A percentile compares a stretch with the other conserved stretches of the same genome.
Conservation (phyloP, 2,797 vertebrate genomes). For the Artibeus lituratus region DNA sequence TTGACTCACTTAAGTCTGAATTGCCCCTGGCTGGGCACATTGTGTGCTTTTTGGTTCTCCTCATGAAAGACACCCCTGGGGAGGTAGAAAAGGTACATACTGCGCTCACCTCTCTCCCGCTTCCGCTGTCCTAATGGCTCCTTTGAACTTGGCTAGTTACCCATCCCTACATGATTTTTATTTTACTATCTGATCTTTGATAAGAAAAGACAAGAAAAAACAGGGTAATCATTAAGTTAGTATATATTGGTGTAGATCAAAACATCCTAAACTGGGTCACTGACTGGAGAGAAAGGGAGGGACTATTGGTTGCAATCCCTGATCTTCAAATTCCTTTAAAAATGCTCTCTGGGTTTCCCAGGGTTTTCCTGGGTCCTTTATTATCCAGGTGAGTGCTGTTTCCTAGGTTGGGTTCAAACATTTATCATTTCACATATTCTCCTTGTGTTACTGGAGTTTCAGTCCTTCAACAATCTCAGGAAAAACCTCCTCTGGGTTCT, state of each 20-base stretch:
- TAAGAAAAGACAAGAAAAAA: not conserved
- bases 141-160: conserved; percentile 17
- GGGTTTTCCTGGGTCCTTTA: not conserved
- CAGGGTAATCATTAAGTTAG: not conserved
- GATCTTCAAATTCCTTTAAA: not conserved
- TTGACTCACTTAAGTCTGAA: conserved; percentile 48
- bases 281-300: not conserved
- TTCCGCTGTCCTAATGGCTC: not conserved
- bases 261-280: not conserved
- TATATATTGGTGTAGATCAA: not conserved
- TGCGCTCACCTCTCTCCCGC: not conserved
- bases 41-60: conserved; percentile 7
- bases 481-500: not conserved
- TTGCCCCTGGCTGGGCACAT: not conserved
- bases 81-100: not conserved
- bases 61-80: conserved; percentile 20
- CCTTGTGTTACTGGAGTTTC: not conserved
- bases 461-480: not conserved
- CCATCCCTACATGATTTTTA: not conserved
- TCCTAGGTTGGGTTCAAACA: not conserved
- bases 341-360: not conserved
- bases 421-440: not conserved
- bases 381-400: not conserved
- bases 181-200: not conserved
- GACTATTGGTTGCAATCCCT: not conserved